Base-by-base conservation (phyloP, 2,113 vertebrate species). In the Gambusia holbrooki region DNA sequence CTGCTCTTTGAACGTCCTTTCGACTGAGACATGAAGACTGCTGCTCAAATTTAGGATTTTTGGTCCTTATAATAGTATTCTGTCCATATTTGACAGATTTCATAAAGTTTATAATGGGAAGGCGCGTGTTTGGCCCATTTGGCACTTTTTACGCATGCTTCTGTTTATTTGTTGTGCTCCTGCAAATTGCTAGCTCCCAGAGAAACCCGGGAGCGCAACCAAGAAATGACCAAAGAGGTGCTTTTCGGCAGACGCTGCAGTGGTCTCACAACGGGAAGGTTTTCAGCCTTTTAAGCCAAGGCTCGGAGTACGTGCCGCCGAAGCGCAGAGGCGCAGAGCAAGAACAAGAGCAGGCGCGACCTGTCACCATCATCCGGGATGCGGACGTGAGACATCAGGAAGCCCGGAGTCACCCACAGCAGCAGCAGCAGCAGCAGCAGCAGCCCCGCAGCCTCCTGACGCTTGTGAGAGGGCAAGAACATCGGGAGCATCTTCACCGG, bases 181-280 rank as follows among this genome's bases (percentile, higher is more conserved):
- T 95, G 64, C 95, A 92, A 69, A 75, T 83, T 67, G 92, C 77
- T 19, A 78, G 84, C 13, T 93, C 94, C 82, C 95, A 95, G 88
- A 93, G 87, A 37, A 92, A 88, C 66, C 92, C 37, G 48, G 93
- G 35, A 42, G 66, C 64, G 68, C 92, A 79, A 8, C 79, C 75
- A 37, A 76, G 69, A 28, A 83, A 75, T 19, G 66, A 5, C 62
- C 93, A 42, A 25, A 90, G 91, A 11, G 93, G 93, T 1, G 94
- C 94, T 71, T 96, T 95, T 89, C 94, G 96, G 74, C 96, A 96
- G 80, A 94, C 93, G 48, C 93, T 99, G 51, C 96, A 96, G 78
- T 98, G 97, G 97, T 95, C 96, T 76, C 97, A 97, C 94, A 97
- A 97, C 78, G 97, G 97, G 74, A 95, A 96, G 90, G 93, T 97